phyloP scores from a whole-genome alignment of 1,140 invertebrate genomes.

The Drosophila pseudoobscura region DNA sequence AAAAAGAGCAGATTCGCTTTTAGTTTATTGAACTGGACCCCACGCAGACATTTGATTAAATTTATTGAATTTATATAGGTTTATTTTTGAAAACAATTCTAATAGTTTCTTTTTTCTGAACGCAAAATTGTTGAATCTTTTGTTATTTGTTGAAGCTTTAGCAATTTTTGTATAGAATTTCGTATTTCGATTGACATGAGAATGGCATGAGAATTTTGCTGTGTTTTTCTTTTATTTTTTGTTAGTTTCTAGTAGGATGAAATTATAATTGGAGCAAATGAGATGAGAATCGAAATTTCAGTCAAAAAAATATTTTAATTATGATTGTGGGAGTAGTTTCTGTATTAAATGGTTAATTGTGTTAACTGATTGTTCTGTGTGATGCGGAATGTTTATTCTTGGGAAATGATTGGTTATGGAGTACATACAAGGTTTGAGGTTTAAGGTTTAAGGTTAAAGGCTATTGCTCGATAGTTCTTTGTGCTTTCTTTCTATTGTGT shows the following conservation, averaged over 20 bases:
- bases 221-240: slow-evolving; percentile 43
- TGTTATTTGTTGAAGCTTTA: slow-evolving; percentile 53
- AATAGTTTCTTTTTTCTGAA: slow-evolving; percentile 28
- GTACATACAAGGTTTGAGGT: slow-evolving; percentile 20
- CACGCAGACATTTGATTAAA: slow-evolving; percentile 20
- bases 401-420: slow-evolving; percentile 29
- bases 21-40: slow-evolving; percentile 21
- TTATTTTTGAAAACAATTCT: slow-evolving; percentile 22
- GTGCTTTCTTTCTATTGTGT: slow-evolving; percentile 34
- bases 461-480: background rate
- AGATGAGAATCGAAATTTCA: slow-evolving; percentile 27
- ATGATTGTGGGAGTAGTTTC: background rate
- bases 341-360: background rate
- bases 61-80: slow-evolving; percentile 9
- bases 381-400: slow-evolving; percentile 6
- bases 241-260: slow-evolving; percentile 8
- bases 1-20: slow-evolving; percentile 41
- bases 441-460: background rate
- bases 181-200: slow-evolving; percentile 55
- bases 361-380: slow-evolving; percentile 8
- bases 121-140: slow-evolving; percentile 29
- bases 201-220: slow-evolving; percentile 76
- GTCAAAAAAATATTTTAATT: slow-evolving; percentile 5
- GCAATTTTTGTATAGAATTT: slow-evolving; percentile 51
- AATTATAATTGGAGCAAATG: slow-evolving; percentile 21